These are phyloP conservation scores for Philotrypesis tridentata DNA, from an alignment of 1,140 invertebrate species.

Conservation along the genomic window DNA sequence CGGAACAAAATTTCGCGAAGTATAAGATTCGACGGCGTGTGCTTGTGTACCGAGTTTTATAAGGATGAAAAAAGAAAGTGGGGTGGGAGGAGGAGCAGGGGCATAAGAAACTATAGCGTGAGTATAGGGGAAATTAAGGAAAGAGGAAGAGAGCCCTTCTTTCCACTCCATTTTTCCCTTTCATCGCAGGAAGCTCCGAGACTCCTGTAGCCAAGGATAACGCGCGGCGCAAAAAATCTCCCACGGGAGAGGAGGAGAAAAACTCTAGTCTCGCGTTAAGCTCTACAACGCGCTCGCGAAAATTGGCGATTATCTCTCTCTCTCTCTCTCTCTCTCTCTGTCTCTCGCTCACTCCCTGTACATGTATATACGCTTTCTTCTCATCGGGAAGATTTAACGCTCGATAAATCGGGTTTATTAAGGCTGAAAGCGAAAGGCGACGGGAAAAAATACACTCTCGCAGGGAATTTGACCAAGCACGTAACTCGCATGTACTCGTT, in stretches of 20 bases:
- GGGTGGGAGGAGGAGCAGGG: too few relatives aligned
- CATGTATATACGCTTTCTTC: too few relatives aligned
- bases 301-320: conserved; percentile 35
- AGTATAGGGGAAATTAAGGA: neutral
- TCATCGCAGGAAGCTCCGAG: neutral
- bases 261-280: neutral
- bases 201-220: conserved; percentile 12
- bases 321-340: neutral
- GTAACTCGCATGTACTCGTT: too few relatives aligned
- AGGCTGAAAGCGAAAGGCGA: neutral
- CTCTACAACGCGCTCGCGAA: neutral
- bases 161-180: conserved; percentile 23
- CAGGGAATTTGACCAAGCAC: neutral
- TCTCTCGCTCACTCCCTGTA: too few relatives aligned
- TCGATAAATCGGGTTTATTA: conserved; percentile 40
- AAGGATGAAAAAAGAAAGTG: neutral
- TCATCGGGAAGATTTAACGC: conserved; percentile 22
- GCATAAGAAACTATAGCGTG: neutral
- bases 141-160: neutral
- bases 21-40: neutral
- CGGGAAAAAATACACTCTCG: too few relatives aligned
- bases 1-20: neutral
- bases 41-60: too few relatives aligned
- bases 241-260: neutral
- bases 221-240: neutral